These are phyloP conservation scores for Chondrosia reniformis DNA, from an alignment of 37 sponge, comb jelly and placozoan species.

Conservation along the genomic window DNA sequence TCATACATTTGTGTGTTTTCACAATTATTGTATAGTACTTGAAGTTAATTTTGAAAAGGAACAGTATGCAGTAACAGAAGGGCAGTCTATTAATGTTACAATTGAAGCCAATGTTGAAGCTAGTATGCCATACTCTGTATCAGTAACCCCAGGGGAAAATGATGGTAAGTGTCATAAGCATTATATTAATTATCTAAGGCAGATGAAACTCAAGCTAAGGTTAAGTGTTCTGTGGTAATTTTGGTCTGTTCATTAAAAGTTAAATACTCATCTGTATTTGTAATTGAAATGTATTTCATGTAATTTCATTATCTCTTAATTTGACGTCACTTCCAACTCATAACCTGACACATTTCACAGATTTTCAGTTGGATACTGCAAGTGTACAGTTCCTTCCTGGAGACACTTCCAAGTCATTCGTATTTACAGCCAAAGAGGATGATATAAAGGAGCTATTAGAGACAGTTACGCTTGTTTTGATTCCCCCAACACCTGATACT, in stretches of 20 bases:
- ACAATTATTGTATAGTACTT: background rate
- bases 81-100: background rate
- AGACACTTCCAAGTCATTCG: background rate
- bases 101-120: background rate
- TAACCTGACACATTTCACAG: no score
- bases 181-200: no score
- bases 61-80: background rate
- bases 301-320: no score
- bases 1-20: background rate
- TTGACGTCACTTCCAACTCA: no score
- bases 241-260: no score
- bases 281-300: no score
- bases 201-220: no score
- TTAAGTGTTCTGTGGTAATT: no score
- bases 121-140: background rate
- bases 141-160: background rate
- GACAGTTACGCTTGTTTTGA: background rate
- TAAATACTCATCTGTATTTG: no score
- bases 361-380: no score
- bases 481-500: no score
- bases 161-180: background rate
- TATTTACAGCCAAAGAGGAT: background rate
- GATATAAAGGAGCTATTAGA: background rate
- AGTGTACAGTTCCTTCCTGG: background rate
- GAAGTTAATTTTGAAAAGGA: background rate